phyloP scores from a whole-genome alignment of 2,797 vertebrate genomes.

The Rhinatrema bivittatum region DNA sequence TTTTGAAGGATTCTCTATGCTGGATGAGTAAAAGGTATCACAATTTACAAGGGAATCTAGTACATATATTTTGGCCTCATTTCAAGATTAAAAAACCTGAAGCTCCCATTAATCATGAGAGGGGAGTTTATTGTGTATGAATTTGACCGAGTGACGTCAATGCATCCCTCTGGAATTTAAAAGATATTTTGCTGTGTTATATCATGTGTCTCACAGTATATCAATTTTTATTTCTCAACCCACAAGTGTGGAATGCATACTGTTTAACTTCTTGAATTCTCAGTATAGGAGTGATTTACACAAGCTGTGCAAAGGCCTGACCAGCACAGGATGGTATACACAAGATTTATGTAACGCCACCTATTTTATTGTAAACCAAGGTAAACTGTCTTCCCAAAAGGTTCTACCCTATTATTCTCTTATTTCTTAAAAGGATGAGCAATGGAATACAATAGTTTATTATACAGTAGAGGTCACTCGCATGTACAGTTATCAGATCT shows the following conservation, averaged over 20 bases:
- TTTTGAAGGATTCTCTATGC: too few species aligned
- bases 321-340: constrained; percentile 43
- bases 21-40: too few species aligned
- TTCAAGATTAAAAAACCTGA: constrained; percentile 28
- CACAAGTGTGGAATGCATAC: constrained; percentile 59
- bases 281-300: constrained; percentile 60
- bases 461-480: too few species aligned
- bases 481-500: too few species aligned
- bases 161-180: constrained; percentile 47
- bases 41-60: too few species aligned
- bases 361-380: constrained; percentile 34
- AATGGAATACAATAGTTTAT: too few species aligned
- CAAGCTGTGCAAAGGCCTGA: constrained; percentile 50
- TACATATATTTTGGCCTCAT: constrained; percentile 41
- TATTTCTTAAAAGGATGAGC: too few species aligned
- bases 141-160: constrained; percentile 56
- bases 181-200: constrained; percentile 58
- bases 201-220: constrained; percentile 58
- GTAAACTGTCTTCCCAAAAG: constrained; percentile 17
- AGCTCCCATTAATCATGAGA: constrained; percentile 45
- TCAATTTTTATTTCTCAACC: constrained; percentile 68
- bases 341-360: constrained; percentile 48
- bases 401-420: constrained; percentile 9
- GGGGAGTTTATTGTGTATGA: constrained; percentile 40
- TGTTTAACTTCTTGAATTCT: constrained; percentile 60